Base-by-base conservation (phyloP, 2,113 vertebrate species). In the Malurus alboscapulatus region DNA sequence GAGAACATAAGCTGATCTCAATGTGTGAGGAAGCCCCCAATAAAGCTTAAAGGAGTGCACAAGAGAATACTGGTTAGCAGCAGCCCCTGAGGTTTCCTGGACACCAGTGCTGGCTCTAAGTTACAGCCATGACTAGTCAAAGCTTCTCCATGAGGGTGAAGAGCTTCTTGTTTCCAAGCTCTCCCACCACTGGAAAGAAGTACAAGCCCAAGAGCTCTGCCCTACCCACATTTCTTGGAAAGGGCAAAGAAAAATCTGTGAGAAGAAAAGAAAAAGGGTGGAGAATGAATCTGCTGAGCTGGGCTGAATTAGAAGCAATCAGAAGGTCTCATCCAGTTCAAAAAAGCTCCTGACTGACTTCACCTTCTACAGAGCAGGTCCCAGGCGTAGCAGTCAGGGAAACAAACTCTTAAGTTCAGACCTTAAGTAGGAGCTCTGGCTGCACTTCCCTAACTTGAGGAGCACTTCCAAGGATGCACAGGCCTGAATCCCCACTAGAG, bases 261-360 rank as follows among this genome's bases (percentile, higher is more conserved):
- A 34, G 34, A 34, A 34, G 34, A 34, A 34, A 34, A 34, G 34
- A 38, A 36, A 92, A 77, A 47, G 29, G 32, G 9, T 20, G 15
- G n/a, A 63, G 34, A 58, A 77, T 21, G 7, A 83, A 78, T 27
- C 44, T 71, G 29, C n/a, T 42, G 22, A 81, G 54, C 18, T 24
- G 44, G 36, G 44, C 44, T 54, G 34, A 73, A 21, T 27, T 26
- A 65, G 17, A 87, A 7, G 21, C 19, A 5, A 75, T 69, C 13
- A 40, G 40, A 66, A 84, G 19, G 25, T 59, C 68, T 65, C 5
- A 2, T 4, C 8, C 22, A 68, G 48, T 24, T 38, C 57, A 63
- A 48, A 74, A 69, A 58, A 47, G 32, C 44, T 67, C 53, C 62
- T 0, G 0, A 54, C 2, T 0, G 0, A 59, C 30, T 29, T 25